Evolutionary conservation across 2,113 vertebrate genomes (phyloP).

Genomic region (Otocyon megalotis): DNA sequence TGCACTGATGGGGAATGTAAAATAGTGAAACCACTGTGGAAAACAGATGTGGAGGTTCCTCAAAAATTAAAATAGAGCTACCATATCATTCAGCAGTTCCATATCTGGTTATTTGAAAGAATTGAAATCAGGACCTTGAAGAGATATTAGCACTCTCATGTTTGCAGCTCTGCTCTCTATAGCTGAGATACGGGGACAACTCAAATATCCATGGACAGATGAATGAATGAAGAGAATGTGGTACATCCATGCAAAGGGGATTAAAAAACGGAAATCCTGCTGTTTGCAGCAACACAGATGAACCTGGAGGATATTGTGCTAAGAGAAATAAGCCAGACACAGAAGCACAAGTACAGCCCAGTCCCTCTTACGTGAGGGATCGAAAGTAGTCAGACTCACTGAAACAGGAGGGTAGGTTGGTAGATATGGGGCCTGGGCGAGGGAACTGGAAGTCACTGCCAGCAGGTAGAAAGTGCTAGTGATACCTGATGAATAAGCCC

Average conservation of each 20-base stretch:
- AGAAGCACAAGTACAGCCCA: too few relatives aligned
- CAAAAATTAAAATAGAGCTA: background rate
- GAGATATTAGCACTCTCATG: accelerated
- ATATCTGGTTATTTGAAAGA: background rate
- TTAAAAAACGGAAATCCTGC: background rate
- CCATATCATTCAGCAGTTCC: too few relatives aligned
- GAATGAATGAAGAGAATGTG: background rate
- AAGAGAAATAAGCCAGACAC: background rate
- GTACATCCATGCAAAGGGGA: background rate
- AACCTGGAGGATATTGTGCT: background rate
- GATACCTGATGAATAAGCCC: accelerated
- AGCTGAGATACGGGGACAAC: background rate
- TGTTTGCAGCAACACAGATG: accelerated
- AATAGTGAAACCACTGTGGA: background rate
- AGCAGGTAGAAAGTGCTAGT: too few relatives aligned
- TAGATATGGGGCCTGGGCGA: too few relatives aligned
- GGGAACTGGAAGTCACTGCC: too few relatives aligned
- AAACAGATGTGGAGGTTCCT: background rate
- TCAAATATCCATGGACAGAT: background rate
- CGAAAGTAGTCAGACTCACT: too few relatives aligned
- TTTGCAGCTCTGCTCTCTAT: background rate
- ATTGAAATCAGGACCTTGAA: background rate
- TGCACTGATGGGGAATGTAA: background rate
- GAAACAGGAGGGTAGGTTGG: background rate
- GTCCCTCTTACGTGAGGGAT: accelerated